Evolutionary conservation across 2,888 invertebrate species (phyloP), one percentile per base, ranked within the genome.

Genomic region (Trisateles emortualis): DNA sequence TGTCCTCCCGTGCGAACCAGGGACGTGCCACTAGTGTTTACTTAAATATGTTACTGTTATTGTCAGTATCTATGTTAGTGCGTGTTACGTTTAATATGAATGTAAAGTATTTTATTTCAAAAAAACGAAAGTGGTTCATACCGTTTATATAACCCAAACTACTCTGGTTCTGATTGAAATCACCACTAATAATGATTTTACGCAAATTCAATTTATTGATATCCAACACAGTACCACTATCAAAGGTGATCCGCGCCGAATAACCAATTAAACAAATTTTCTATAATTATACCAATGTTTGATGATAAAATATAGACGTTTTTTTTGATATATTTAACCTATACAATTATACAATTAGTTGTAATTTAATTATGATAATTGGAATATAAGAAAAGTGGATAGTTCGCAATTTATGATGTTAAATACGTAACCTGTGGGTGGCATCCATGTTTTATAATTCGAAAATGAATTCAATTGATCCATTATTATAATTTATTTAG

Each of bases 151-250:
- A 54, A 54, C 22, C n/a, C 36, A 32, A 47, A 39, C 33, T 45
- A 61, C 54, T 68, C 52, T 67, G 44, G 8, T 56, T 68, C 52
- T 61, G 52, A 68, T 68, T 68, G 58, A 52, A 58, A 64, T 54
- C 33, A 53, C 45, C 54, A 52, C 16, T 40, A 49, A 64, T 56
- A 64, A 56, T 68, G 41, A 57, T 59, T 68, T 59, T 57, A 68
- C 64, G 72, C 69, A 42, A 72, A 68, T 64, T 56, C 48, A 45
- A 68, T 68, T 61, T 47, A 68, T 64, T 52, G 58, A 61, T 56
- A 47, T 54, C 49, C 19, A 52, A 45, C 51, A 32, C 45, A 41
- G 14, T 32, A 11, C 3, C 13, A 59, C 52, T 50, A 49, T 68
- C 68, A 71, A 68, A 68, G 64, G 61, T 56, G 30, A 9, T 52